phyloP scores from a whole-genome alignment of 2,113 vertebrate species.

The Syrmaticus mikado region DNA sequence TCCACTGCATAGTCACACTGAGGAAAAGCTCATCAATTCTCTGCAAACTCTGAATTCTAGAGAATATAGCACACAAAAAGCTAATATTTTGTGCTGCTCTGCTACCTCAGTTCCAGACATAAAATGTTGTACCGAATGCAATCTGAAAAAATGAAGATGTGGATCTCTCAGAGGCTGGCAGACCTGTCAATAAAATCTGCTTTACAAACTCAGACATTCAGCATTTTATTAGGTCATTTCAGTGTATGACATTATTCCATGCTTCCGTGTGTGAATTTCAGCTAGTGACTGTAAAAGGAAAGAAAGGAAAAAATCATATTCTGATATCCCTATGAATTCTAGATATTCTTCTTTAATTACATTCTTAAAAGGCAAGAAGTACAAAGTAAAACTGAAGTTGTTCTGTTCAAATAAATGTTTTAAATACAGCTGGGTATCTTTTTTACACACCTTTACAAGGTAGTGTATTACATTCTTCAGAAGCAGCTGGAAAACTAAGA shows the following conservation, averaged over 20 bases:
- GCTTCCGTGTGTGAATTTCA: background rate
- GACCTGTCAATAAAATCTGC: slow-evolving; percentile 3
- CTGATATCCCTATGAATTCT: slow-evolving; percentile 2
- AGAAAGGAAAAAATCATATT: background rate
- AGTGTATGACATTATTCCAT: slow-evolving; percentile 45
- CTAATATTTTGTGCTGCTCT: background rate
- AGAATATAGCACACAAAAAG: slow-evolving; percentile 8
- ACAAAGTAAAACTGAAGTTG: background rate
- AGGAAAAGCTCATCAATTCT: slow-evolving; percentile 7
- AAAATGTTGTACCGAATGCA: slow-evolving; percentile 20
- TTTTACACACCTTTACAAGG: slow-evolving; percentile 46
- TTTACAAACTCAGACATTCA: slow-evolving; percentile 39
- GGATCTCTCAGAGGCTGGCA: slow-evolving; percentile 34
- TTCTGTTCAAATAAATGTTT: background rate
- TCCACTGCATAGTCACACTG: background rate
- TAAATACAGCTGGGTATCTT: slow-evolving; percentile 29
- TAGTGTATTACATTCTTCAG: background rate
- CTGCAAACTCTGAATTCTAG: background rate
- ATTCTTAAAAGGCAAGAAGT: background rate
- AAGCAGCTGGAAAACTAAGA: slow-evolving; percentile 40
- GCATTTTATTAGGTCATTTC: slow-evolving; percentile 49
- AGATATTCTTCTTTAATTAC: background rate
- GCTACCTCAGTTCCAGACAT: background rate
- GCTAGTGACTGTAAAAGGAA: background rate
- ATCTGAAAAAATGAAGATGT: background rate